Base-by-base conservation (phyloP, 2,888 invertebrate species). In the Troides helena region DNA sequence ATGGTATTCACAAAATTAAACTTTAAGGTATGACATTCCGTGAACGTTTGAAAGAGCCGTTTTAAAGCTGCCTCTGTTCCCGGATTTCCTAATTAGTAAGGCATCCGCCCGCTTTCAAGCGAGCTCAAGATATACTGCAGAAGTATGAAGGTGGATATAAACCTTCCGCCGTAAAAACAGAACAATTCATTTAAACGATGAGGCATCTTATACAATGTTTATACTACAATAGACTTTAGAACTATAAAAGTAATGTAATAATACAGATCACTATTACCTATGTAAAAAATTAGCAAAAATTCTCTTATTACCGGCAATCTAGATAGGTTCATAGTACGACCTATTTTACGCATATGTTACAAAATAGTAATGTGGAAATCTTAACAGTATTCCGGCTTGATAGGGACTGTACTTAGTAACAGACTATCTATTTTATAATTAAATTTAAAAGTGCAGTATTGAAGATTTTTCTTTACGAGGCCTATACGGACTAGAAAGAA, bases 1-100 rank as follows among this genome's bases (percentile, higher is more conserved):
- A 50, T 50, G 18, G 50, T 50, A 14, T 50, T 50, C 50, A 50
- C 50, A 50, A 50, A 17, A 50, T 46, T n/a, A 50, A 46, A 61
- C 14, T 10, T 61, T 36, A 61, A 60, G 50, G 25, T 12, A 23
- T n/a, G 61, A 23, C 46, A 61, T 50, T 61, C 61, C 21, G 18
- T 60, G 43, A 58, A 62, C 46, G 50, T 68, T 58, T 18, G 23
- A 67, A 43, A 56, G 14, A 43, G 23, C 12, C 12, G 12, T 43
- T 21, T 50, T 43, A 62, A 57, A 36, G 56, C 39, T 43, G 61
- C 50, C 53, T 50, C 21, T 56, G 56, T 43, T 67, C 39, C 67
- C 67, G 67, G 67, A 67, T 67, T 67, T 68, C 67, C 67, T 68
- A 62, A 68, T 68, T 68, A 68, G 67, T 46, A 58, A 62, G 46